phyloP scores from a whole-genome alignment of 2,797 vertebrate genomes.

The Lepus townsendii region DNA sequence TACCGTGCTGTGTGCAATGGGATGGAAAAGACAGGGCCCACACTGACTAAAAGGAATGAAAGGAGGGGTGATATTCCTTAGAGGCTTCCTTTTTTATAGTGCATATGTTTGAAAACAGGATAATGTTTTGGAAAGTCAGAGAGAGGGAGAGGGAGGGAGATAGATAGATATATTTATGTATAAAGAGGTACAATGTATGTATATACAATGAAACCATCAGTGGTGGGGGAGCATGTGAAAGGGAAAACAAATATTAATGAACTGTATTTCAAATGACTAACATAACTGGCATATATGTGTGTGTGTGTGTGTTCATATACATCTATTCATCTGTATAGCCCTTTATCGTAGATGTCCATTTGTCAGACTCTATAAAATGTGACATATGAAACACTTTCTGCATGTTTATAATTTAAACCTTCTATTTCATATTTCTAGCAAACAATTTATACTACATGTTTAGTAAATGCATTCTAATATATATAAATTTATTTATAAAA shows the following conservation, averaged over 20 bases:
- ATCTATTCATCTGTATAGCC: not conserved
- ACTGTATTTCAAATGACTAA: not conserved
- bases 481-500: not conserved
- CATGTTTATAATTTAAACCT: not conserved
- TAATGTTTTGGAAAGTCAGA: not conserved
- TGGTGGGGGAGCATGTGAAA: not conserved
- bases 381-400: not conserved
- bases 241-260: not conserved
- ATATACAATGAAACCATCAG: not conserved
- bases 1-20: not conserved
- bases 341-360: not conserved
- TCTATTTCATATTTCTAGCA: not conserved
- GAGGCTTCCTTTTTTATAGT: not conserved
- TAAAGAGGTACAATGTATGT: no score
- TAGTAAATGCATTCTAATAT: not conserved
- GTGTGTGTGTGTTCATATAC: not conserved
- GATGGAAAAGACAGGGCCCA: fast-evolving
- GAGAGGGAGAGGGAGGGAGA: not conserved
- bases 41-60: not conserved
- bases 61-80: not conserved
- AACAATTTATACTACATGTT: not conserved
- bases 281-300: no score
- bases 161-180: not conserved
- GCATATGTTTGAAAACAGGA: not conserved
- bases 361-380: not conserved